These are phyloP conservation scores for Pseudopipra pipra DNA, from an alignment of 2,113 vertebrate species.

Conservation along the genomic window DNA sequence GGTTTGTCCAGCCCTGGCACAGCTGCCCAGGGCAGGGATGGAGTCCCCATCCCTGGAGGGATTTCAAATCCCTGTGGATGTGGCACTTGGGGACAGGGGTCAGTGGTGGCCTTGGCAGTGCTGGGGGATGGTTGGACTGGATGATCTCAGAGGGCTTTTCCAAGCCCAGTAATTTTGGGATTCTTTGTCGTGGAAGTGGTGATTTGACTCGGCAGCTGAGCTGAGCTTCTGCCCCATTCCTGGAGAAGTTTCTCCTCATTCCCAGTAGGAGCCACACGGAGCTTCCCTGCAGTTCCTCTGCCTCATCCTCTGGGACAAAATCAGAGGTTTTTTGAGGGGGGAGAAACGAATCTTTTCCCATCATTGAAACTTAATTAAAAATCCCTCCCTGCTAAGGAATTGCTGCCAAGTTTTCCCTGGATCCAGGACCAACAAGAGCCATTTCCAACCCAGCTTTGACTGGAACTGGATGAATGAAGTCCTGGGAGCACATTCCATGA, in stretches of 20 bases:
- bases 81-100: not conserved
- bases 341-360: not conserved
- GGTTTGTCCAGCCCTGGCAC: not conserved
- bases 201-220: not conserved
- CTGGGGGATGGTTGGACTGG: not conserved
- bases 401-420: not conserved
- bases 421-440: not conserved
- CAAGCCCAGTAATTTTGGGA: accelerated
- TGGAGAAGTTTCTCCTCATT: not conserved
- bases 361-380: constrained; percentile 29
- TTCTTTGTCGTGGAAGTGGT: accelerated
- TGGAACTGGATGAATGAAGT: constrained; percentile 32
- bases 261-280: accelerated
- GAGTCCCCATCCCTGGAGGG: not conserved
- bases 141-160: not conserved
- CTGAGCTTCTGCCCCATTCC: not conserved
- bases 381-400: not conserved
- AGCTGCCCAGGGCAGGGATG: not conserved
- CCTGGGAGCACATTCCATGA: constrained; percentile 5
- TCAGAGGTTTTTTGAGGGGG: not conserved
- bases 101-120: not conserved
- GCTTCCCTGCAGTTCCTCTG: not conserved
- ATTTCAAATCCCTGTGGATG: accelerated
- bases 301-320: not conserved
- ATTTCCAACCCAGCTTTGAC: constrained; percentile 8